Conservation (phyloP, 92 coral and sea anemone genomes). For the Palythoa grandis region DNA sequence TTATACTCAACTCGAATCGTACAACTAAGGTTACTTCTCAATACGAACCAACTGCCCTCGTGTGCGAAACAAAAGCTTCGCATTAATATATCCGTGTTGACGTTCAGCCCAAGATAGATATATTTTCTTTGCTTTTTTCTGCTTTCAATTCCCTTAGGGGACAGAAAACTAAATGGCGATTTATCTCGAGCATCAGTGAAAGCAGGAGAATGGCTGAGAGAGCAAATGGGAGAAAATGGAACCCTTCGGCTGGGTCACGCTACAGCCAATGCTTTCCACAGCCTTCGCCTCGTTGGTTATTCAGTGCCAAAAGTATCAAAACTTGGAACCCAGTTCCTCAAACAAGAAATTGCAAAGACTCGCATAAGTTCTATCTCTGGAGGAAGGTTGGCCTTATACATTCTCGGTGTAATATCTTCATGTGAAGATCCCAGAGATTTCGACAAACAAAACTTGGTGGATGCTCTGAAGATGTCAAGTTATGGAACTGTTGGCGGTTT, state of each 20-base stretch:
- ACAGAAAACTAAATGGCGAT: conserved; percentile 65
- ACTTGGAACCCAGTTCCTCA: conserved; percentile 49
- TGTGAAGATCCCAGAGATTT: conserved; percentile 70
- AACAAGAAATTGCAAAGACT: conserved; percentile 44
- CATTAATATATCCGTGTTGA: no score
- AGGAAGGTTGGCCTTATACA: conserved; percentile 63
- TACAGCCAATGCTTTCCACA: conserved; percentile 51
- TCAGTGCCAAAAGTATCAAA: conserved; percentile 48
- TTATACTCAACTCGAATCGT: no score
- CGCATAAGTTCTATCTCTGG: conserved; percentile 52
- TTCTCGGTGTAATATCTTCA: conserved; percentile 68
- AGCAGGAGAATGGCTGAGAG: conserved; percentile 80
- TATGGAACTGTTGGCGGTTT: conserved; percentile 51
- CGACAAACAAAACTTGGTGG: conserved; percentile 56
- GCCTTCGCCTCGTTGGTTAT: conserved; percentile 65
- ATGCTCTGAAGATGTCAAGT: conserved; percentile 50
- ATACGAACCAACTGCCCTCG: no score
- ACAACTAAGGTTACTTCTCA: no score
- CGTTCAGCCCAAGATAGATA: no score
- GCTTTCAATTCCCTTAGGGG: conserved; percentile 43
- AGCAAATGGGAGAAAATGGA: conserved; percentile 51
- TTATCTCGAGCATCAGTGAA: conserved; percentile 78
- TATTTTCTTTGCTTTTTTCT: not conserved
- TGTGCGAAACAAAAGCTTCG: no score
- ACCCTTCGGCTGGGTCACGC: conserved; percentile 59